These are phyloP conservation scores for Dendrophyllia cribrosa DNA, from an alignment of 64 coral and sea anemone genomes.

Conservation along the genomic window DNA sequence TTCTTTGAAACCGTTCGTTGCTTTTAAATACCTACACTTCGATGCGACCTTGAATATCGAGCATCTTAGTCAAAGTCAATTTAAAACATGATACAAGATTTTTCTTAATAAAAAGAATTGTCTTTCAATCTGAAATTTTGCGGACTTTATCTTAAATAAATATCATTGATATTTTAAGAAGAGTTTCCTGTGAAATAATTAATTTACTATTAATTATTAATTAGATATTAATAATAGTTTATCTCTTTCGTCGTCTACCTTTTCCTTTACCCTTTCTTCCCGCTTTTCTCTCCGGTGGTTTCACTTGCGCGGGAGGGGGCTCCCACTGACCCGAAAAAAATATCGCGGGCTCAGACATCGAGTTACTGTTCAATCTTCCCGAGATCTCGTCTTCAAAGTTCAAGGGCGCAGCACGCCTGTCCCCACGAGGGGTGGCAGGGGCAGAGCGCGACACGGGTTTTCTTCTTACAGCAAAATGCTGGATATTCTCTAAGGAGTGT, in stretches of 20 bases:
- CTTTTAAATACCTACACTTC: not conserved
- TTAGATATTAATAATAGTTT: not conserved
- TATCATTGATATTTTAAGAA: not conserved
- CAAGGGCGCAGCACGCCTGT: conserved; percentile 64
- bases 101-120: not conserved
- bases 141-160: not conserved
- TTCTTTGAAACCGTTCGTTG: not conserved
- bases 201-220: not conserved
- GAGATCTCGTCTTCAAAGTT: conserved; percentile 35
- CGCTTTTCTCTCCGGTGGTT: conserved; percentile 32
- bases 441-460: conserved; percentile 73
- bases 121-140: not conserved
- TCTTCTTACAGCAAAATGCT: not conserved
- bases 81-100: not conserved
- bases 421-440: conserved; percentile 87
- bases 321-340: conserved; percentile 45
- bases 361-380: conserved; percentile 62
- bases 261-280: conserved; percentile 1
- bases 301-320: not conserved
- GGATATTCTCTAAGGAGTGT: conserved; percentile 75
- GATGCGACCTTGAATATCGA: not conserved
- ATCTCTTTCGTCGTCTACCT: conserved; percentile 37
- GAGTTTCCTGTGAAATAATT: not conserved
- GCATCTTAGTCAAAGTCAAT: not conserved
- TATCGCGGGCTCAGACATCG: conserved; percentile 82